Evolutionary conservation across 2,797 vertebrate genomes (phyloP).

Genomic region (Ctenopoma multispine): DNA sequence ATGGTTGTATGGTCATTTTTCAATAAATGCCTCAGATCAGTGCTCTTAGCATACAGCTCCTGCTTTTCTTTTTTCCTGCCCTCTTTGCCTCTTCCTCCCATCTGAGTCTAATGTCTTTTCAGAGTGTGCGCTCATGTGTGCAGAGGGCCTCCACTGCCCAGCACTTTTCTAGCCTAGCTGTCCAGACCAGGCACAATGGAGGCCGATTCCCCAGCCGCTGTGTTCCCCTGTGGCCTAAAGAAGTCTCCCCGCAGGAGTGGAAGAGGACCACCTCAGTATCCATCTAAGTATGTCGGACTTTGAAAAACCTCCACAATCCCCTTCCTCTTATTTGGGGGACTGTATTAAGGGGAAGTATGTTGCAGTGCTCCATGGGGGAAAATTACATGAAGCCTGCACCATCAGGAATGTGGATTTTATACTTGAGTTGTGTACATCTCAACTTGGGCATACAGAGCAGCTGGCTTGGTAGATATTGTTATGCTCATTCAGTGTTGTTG

Average conservation of each 20-base stretch:
- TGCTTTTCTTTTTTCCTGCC: conserved; percentile 63
- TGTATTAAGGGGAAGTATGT: neutral
- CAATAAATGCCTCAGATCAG: conserved; percentile 67
- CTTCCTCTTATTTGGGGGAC: conserved; percentile 7
- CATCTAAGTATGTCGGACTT: conserved; percentile 32
- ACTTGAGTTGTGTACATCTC: no score
- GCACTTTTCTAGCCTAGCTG: conserved; percentile 63
- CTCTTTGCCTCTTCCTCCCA: conserved; percentile 72
- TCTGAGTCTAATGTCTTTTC: conserved; percentile 86
- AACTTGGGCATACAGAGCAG: no score
- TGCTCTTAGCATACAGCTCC: conserved; percentile 63
- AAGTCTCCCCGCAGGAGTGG: conserved; percentile 73
- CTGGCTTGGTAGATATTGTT: no score
- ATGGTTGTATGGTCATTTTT: conserved; percentile 43
- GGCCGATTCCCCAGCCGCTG: conserved; percentile 60
- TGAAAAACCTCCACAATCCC: conserved; percentile 26
- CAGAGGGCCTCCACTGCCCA: conserved; percentile 78
- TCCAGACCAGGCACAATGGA: conserved; percentile 78
- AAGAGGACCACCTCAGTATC: conserved; percentile 67
- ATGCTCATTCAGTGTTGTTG: no score
- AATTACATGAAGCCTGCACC: conserved; percentile 10
- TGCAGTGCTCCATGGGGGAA: neutral
- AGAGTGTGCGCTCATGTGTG: conserved; percentile 87
- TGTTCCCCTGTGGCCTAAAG: conserved; percentile 70
- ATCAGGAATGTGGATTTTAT: conserved; percentile 26